A percentile compares a stretch with the other conserved stretches of the same genome.
These are phyloP conservation scores for Cavia porcellus DNA, from an alignment of 2,113 vertebrate genomes.

Conservation along the genomic window DNA sequence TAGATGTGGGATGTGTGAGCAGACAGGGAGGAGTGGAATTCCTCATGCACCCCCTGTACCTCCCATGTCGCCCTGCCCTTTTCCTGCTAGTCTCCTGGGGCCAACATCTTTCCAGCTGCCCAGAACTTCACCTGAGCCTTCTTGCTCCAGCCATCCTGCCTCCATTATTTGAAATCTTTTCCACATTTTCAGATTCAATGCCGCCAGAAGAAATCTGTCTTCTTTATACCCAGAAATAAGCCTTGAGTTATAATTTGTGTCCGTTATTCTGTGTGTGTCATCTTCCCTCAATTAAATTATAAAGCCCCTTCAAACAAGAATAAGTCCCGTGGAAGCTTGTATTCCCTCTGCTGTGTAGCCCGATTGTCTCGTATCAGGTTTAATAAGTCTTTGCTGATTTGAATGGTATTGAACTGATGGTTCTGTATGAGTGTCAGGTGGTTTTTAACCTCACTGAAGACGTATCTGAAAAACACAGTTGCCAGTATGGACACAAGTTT, in stretches of 20 bases:
- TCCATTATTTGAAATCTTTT: neutral
- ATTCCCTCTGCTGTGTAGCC: no score
- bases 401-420: neutral
- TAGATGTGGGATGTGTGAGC: neutral
- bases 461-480: neutral
- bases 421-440: neutral
- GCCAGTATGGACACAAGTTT: neutral
- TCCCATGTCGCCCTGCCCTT: accelerated
- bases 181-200: neutral
- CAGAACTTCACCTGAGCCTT: no score
- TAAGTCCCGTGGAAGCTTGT: neutral
- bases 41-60: accelerated
- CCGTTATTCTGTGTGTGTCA: neutral
- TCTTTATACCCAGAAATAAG: neutral
- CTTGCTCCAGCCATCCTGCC: neutral
- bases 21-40: neutral
- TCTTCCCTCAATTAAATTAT: neutral
- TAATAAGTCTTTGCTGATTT: neutral
- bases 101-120: neutral
- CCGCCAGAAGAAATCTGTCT: neutral
- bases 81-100: no score
- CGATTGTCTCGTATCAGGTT: no score
- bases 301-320: neutral
- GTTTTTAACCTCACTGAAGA: neutral
- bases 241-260: neutral